Evolutionary conservation across 1,140 invertebrate species (phyloP).

Genomic region (Penaeus vannamei): DNA sequence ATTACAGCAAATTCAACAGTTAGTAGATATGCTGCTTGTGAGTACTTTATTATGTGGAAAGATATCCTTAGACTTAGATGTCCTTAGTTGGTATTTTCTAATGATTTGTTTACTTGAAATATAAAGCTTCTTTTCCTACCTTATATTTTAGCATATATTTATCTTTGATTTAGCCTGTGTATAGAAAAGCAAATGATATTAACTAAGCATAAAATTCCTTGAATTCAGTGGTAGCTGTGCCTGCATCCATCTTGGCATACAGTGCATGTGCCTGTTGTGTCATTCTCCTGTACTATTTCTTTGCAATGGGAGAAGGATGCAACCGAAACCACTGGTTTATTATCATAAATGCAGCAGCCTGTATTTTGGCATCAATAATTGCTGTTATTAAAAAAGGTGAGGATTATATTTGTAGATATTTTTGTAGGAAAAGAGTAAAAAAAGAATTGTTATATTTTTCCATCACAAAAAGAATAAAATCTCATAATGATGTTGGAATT

Average conservation of each 20-base stretch:
- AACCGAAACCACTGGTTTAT: slow-evolving; percentile 70
- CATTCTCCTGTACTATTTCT: slow-evolving; percentile 69
- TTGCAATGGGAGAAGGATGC: slow-evolving; percentile 69
- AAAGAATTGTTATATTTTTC: no score
- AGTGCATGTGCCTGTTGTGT: slow-evolving; percentile 64
- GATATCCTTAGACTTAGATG: no score
- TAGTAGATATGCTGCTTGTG: no score
- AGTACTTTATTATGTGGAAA: no score
- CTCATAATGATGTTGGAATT: no score
- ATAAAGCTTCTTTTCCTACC: not conserved
- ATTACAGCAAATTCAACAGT: not conserved
- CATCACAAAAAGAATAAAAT: no score
- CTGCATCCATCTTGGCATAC: slow-evolving; percentile 68
- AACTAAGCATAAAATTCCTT: not conserved
- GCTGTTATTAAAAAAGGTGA: slow-evolving; percentile 68
- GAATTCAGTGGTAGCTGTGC: slow-evolving; percentile 66
- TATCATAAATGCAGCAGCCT: slow-evolving; percentile 69
- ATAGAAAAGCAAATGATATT: no score
- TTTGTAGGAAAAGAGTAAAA: not conserved
- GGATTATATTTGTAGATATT: slow-evolving; percentile 14
- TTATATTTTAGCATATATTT: slow-evolving; percentile 58
- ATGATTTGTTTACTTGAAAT: slow-evolving; percentile 3
- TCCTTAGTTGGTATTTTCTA: not conserved
- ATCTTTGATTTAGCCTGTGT: not conserved
- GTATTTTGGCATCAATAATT: slow-evolving; percentile 69